A percentile compares a stretch with the other conserved stretches of the same genome.
These are phyloP conservation scores for Neoniphon sammara DNA, from an alignment of 2,797 vertebrate species.

Conservation along the genomic window DNA sequence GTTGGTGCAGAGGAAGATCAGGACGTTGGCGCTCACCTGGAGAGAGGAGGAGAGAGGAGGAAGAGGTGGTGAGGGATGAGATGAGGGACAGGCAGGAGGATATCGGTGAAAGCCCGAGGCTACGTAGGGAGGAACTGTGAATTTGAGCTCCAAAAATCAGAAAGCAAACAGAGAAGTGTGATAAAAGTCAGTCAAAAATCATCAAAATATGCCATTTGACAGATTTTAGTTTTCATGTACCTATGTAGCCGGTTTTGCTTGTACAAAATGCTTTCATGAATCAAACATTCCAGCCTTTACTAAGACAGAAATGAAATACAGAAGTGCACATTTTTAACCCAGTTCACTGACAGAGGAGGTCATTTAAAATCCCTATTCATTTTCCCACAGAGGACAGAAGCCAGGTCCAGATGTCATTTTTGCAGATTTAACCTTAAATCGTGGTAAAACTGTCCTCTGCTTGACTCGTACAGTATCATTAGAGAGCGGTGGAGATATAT, in stretches of 20 bases:
- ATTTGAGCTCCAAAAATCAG: not conserved
- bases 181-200: too few species aligned
- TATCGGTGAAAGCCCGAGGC: too few species aligned
- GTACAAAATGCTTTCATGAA: too few species aligned
- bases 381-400: too few species aligned
- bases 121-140: not conserved
- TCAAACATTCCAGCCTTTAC: too few species aligned
- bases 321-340: too few species aligned
- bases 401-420: too few species aligned
- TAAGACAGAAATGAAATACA: too few species aligned
- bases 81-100: not conserved
- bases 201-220: too few species aligned
- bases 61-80: not conserved
- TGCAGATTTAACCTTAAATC: constrained; percentile 15
- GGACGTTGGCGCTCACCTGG: constrained; percentile 86
- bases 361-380: too few species aligned
- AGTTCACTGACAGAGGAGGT: too few species aligned
- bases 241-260: not conserved
- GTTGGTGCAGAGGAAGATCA: constrained; percentile 91
- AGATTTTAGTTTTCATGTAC: not conserved
- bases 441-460: not conserved
- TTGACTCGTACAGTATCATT: constrained; percentile 7
- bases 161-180: not conserved
- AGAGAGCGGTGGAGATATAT: not conserved
- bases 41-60: not conserved